Evolutionary conservation across 2,888 invertebrate genomes (phyloP), one percentile per base, ranked within the genome.

Genomic region (Girardia tigrina): DNA sequence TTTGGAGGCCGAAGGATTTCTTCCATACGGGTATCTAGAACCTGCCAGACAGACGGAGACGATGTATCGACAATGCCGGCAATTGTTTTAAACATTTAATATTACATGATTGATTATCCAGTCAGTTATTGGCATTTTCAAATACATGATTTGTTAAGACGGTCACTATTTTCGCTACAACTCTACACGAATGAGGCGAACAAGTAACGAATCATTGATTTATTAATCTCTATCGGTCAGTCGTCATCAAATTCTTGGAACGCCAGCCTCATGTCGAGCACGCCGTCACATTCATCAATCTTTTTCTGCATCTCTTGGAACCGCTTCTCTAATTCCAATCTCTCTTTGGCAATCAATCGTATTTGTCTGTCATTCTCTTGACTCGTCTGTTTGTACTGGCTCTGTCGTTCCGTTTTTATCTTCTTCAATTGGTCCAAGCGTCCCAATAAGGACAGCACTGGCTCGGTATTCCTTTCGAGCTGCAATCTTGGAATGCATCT

Each of bases 301-400:
- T 56, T 23, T 2, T 56, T 56, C 23, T 56, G 56, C n/a, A 56
- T 12, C n/a, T 56, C 23, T 56, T 56, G 20, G n/a, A 56, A 56
- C 2, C 56, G 56, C 56, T 56, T 56, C n/a, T 56, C 56, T n/a
- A 56, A n/a, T 8, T 56, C n/a, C n/a, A 20, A n/a, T 56, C 56
- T 4, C 56, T 56, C 8, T 56, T 56, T 56, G 2, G 56, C 56
- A 12, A 56, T 20, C n/a, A 56, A n/a, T n/a, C 23, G n/a, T 8
- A 56, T 56, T 23, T 56, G 56, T 56, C n/a, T 56, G n/a, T 56
- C 56, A 56, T 56, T 56, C n/a, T 56, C 56, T 8, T 56, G n/a
- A 20, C 6, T 8, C 6, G 23, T 56, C 8, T 56, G 6, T 12
- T 56, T 4, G n/a, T 56, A n/a, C 23, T 56, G 6, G 6, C 6